Conservation (phyloP, 2,113 vertebrate genomes). For the Notarius lentiginosus region DNA sequence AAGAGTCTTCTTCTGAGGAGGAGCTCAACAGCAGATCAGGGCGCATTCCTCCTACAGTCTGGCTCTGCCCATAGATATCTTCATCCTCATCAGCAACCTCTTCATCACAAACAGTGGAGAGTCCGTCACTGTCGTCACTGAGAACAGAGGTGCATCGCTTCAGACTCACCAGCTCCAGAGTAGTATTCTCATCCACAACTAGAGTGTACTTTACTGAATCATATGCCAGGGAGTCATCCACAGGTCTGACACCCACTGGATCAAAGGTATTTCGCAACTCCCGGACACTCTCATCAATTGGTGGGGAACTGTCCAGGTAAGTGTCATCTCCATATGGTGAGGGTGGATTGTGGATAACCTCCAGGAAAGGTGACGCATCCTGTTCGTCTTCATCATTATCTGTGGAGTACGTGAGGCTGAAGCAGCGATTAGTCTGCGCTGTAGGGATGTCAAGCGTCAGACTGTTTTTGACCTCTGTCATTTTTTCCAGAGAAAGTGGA, state of each 20-base stretch:
- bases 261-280: constrained; percentile 58
- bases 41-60: constrained; percentile 57
- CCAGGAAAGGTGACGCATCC: constrained; percentile 68
- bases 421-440: constrained; percentile 82
- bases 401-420: constrained; percentile 76
- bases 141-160: constrained; percentile 90
- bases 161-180: constrained; percentile 93
- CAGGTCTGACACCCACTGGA: constrained; percentile 55
- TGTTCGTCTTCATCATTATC: constrained; percentile 78
- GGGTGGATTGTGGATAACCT: constrained; percentile 61
- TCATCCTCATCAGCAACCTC: constrained; percentile 70
- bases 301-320: constrained; percentile 68
- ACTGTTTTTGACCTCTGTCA: constrained; percentile 74
- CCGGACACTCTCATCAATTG: constrained; percentile 69
- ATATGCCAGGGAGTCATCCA: constrained; percentile 87
- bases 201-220: constrained; percentile 96
- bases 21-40: constrained; percentile 72
- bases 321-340: constrained; percentile 68
- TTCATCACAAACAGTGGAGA: constrained; percentile 81
- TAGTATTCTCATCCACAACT: constrained; percentile 96
- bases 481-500: constrained; percentile 70
- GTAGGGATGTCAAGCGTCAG: constrained; percentile 76
- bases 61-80: constrained; percentile 33
- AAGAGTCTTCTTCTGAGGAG: constrained; percentile 80
- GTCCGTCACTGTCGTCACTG: constrained; percentile 81